Conservation (phyloP, 2,113 vertebrate genomes). For the Hystrix brachyura region DNA sequence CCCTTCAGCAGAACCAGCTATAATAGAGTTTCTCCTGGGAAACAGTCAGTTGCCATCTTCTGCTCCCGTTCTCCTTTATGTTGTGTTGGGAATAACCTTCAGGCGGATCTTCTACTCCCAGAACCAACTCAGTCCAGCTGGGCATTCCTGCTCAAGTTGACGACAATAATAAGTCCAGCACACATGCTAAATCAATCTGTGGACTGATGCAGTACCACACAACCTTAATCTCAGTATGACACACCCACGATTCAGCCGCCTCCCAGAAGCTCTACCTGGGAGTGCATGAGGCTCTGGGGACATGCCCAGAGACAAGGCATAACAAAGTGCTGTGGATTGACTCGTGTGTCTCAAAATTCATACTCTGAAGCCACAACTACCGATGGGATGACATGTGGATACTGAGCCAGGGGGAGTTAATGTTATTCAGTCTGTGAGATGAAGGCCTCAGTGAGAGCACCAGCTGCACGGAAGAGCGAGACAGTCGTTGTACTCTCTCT, state of each 20-base stretch:
- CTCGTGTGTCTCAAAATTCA: neutral
- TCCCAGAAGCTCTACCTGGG: neutral
- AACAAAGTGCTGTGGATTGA: neutral
- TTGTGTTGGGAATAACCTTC: no score
- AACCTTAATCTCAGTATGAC: neutral
- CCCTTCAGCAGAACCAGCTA: no score
- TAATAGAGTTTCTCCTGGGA: no score
- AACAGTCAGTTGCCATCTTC: no score
- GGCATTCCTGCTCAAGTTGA: no score
- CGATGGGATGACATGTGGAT: neutral
- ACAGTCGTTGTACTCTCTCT: neutral
- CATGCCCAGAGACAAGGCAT: neutral
- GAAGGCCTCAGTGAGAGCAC: neutral
- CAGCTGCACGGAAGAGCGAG: neutral
- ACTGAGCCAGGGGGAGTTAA: neutral
- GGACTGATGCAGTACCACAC: neutral
- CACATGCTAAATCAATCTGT: neutral
- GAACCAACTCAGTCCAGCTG: no score
- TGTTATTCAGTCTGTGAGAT: neutral
- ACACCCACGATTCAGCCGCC: neutral
- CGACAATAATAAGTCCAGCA: no score
- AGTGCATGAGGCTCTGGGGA: neutral
- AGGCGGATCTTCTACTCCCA: no score
- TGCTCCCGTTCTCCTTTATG: no score
- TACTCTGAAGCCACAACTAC: neutral